phyloP scores from a whole-genome alignment of 1,140 invertebrate genomes.

The Cecropterus lyciades region DNA sequence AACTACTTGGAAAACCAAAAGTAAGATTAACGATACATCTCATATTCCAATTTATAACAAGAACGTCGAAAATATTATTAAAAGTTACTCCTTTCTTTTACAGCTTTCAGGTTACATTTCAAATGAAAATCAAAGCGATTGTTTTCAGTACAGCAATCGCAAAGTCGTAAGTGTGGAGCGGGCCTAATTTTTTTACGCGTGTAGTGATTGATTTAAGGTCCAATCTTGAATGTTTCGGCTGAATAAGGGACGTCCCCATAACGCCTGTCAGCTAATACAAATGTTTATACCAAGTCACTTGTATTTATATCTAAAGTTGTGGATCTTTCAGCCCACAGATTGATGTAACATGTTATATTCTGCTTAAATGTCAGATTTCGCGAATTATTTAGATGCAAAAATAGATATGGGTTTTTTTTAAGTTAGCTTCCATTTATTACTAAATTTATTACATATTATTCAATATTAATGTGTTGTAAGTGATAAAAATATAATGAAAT shows the following conservation, averaged over 20 bases:
- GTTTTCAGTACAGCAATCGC: not conserved
- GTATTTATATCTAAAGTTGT: not conserved
- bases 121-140: not conserved
- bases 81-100: too few relatives aligned
- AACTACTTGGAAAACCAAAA: too few relatives aligned
- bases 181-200: conserved; percentile 23
- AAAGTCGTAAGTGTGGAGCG: not conserved
- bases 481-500: too few relatives aligned
- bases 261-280: conserved; percentile 14
- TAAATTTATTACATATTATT: too few relatives aligned
- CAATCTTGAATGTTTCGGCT: conserved; percentile 31
- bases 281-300: conserved; percentile 10
- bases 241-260: conserved; percentile 23
- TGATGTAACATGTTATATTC: not conserved
- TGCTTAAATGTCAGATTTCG: too few relatives aligned
- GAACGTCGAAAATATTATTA: too few relatives aligned
- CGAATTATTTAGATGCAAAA: too few relatives aligned
- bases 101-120: not conserved
- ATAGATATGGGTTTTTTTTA: too few relatives aligned
- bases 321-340: not conserved
- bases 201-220: conserved; percentile 30
- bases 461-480: too few relatives aligned
- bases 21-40: too few relatives aligned
- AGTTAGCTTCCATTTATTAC: too few relatives aligned
- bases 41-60: too few relatives aligned